These are phyloP conservation scores for Motacilla tschutschensis DNA, from an alignment of 2,113 vertebrate species.

Conservation along the genomic window DNA sequence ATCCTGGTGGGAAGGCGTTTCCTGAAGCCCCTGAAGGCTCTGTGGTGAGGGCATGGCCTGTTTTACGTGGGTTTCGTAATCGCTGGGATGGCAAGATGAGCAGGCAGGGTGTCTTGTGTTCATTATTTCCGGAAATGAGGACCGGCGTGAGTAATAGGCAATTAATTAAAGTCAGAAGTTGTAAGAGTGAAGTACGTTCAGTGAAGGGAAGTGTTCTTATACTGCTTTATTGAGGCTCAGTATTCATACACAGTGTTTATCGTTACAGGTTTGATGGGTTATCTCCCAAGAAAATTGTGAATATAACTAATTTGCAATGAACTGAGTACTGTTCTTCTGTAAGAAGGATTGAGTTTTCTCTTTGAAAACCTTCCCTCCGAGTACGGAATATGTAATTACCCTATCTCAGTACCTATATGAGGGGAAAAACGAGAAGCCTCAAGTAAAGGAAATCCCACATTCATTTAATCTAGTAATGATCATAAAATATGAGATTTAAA, in stretches of 20 bases:
- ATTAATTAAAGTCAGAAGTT: not conserved
- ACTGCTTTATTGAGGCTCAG: not conserved
- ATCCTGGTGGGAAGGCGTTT: fast-evolving
- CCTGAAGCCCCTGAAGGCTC: not conserved
- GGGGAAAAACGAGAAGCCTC: not conserved
- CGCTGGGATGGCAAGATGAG: not conserved
- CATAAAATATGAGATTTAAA: not conserved
- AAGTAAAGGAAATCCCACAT: not conserved
- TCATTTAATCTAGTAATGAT: not conserved
- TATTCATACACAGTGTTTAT: not conserved
- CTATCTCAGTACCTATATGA: not conserved
- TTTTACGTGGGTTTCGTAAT: fast-evolving
- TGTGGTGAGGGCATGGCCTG: not conserved
- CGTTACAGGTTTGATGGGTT: not conserved
- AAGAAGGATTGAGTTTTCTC: not conserved
- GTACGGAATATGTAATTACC: not conserved
- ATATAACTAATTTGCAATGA: not conserved
- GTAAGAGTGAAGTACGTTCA: not conserved
- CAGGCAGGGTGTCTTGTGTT: not conserved
- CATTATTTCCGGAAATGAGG: not conserved
- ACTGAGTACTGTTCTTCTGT: not conserved
- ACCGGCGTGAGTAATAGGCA: not conserved
- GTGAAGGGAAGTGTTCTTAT: not conserved
- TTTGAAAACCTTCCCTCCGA: not conserved
- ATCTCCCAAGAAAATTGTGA: not conserved